Evolutionary conservation across 1,140 invertebrate species (phyloP).

Genomic region (Mizuhopecten yessoensis): DNA sequence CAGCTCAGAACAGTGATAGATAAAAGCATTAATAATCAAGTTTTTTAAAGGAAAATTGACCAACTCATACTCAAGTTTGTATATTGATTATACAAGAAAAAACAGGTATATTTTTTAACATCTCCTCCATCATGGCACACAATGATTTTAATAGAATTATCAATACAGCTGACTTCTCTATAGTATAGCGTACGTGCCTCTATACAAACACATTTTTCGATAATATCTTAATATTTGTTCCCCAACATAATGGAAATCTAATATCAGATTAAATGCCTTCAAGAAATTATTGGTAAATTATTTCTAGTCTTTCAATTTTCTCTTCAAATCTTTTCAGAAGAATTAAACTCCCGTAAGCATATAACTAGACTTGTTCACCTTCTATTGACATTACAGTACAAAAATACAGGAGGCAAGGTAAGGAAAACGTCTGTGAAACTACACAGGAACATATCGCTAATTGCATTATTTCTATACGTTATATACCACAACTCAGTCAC

Average conservation of each 20-base stretch:
- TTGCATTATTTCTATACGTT: not conserved
- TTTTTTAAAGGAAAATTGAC: too few species aligned
- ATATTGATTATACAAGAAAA: too few species aligned
- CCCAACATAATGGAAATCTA: not conserved
- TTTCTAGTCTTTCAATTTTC: not conserved
- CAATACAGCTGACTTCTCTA: not conserved
- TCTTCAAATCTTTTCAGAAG: slow-evolving; percentile 1
- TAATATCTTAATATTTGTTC: not conserved
- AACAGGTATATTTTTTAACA: not conserved
- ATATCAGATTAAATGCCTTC: not conserved
- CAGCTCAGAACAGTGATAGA: too few species aligned
- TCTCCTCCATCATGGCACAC: not conserved
- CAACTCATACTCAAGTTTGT: too few species aligned
- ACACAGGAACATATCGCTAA: not conserved
- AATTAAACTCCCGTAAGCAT: not conserved
- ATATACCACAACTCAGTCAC: not conserved
- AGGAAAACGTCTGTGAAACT: not conserved
- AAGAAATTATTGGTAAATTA: not conserved
- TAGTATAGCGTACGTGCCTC: not conserved
- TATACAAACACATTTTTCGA: not conserved
- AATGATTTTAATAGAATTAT: slow-evolving; percentile 12
- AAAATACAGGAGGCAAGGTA: not conserved
- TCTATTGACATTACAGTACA: not conserved
- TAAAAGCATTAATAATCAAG: too few species aligned
- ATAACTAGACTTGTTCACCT: not conserved